Conservation (phyloP, 1,140 invertebrate species). For the Drosophila subobscura region DNA sequence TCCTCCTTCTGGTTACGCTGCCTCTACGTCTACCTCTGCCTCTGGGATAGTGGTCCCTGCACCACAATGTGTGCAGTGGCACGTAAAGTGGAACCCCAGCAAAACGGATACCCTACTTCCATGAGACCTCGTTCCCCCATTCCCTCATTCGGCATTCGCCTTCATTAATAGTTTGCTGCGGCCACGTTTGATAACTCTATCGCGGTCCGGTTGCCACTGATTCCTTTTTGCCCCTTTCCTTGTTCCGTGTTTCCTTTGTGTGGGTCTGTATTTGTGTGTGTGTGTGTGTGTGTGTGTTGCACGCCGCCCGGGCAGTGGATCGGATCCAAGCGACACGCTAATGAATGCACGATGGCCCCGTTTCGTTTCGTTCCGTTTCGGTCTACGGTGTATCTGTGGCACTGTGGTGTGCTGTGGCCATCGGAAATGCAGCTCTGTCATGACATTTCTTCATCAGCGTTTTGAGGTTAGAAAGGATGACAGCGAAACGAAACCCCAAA, state of each 20-base stretch:
- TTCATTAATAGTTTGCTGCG: conserved; percentile 61
- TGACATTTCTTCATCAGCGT: conserved; percentile 78
- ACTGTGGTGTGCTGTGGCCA: conserved; percentile 15
- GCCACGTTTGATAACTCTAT: conserved; percentile 79
- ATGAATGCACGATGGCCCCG: conserved; percentile 57
- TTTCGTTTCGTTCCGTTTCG: conserved; percentile 14
- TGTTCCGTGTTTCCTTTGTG: conserved; percentile 3
- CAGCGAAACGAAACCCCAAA: neutral
- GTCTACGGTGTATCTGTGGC: too few species aligned
- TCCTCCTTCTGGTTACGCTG: neutral
- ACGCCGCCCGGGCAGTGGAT: too few species aligned
- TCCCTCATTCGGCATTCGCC: conserved; percentile 19
- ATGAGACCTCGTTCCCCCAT: neutral
- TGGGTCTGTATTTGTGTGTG: neutral
- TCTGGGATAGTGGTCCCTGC: neutral
- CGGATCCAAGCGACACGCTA: conserved; percentile 49
- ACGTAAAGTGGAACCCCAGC: conserved; percentile 46
- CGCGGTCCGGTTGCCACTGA: conserved; percentile 67
- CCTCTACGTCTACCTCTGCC: neutral
- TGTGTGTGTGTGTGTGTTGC: conserved; percentile 5
- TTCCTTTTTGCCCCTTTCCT: conserved; percentile 35
- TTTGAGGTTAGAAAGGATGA: conserved; percentile 33
- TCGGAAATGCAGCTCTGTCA: conserved; percentile 71
- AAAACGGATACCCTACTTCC: neutral
- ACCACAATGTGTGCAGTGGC: conserved; percentile 69